phyloP scores from a whole-genome alignment of 2,888 invertebrate species.

The Agrotis puta region DNA sequence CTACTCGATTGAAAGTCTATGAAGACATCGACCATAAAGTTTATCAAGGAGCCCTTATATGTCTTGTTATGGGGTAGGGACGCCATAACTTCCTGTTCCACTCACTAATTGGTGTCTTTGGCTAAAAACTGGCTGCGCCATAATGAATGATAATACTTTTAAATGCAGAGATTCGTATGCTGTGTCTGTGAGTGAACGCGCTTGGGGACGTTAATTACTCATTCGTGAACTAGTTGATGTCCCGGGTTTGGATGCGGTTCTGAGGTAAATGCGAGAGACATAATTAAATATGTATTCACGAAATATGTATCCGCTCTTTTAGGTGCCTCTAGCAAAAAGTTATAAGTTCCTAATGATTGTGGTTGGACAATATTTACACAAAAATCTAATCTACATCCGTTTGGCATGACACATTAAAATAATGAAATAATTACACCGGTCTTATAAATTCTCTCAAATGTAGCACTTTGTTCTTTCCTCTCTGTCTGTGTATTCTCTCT shows the following conservation, averaged over 20 bases:
- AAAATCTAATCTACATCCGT: no score
- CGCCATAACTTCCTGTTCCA: constrained; percentile 65
- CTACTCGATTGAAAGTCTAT: constrained; percentile 61
- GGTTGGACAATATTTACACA: no score
- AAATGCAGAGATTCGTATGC: constrained; percentile 89
- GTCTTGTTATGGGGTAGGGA: constrained; percentile 49
- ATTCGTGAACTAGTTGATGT: constrained; percentile 72
- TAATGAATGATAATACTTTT: constrained; percentile 82
- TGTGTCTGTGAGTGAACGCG: constrained; percentile 66
- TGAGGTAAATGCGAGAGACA: background rate
- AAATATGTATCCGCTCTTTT: background rate
- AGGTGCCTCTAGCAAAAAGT: no score
- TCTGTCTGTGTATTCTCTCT: no score
- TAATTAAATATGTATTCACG: background rate
- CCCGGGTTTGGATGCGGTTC: constrained; percentile 30
- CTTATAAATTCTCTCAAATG: no score
- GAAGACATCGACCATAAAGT: constrained; percentile 64
- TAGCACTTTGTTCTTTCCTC: no score
- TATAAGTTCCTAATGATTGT: no score
- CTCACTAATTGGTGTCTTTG: constrained; percentile 79
- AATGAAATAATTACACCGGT: no score
- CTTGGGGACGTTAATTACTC: constrained; percentile 83
- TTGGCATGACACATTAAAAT: no score
- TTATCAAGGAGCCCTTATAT: constrained; percentile 58
- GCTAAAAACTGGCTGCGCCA: constrained; percentile 75